Base-by-base conservation (phyloP, 1,140 invertebrate genomes). In the Trachymyrmex cornetzi region DNA sequence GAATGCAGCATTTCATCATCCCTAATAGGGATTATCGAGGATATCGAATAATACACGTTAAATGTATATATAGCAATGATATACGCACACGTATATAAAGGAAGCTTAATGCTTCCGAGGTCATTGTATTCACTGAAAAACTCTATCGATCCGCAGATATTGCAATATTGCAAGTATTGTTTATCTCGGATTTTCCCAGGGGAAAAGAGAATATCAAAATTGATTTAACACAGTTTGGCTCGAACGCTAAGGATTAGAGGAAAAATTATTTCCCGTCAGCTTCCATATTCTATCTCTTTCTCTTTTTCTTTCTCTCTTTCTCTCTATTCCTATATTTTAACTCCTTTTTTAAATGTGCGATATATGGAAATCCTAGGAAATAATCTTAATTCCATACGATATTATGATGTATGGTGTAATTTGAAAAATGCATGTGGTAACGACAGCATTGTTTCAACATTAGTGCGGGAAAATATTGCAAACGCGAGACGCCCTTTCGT, bases 81-180 rank as follows among this genome's bases (percentile, higher is more conserved):
- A 44, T 30, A 50, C 9, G 24, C 30, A 24, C 30, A 50, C 9
- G 19, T 48, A 24, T 22, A 38, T 79, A 27, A 48, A 74, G 4
- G 22, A 81, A 55, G 64, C 16, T 74, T 84, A 82, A 82, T 48
- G 19, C 38, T 11, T 24, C 22, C 69, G n/a, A 50, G 24, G 34
- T 74, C 80, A n/a, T 19, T 44, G 22, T 72, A 27, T 38, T 63
- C 44, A 55, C 3, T 38, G 24, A 75, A 84, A 82, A 61, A 84
- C 7, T 82, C 19, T 44, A 72, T 61, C 22, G 50, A 81, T 81
- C 16, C 9, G n/a, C 14, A 27, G 12, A 74, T 84, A 72, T 84
- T 82, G 80, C 80, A 22, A 82, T 82, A 74, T 48, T 61, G 69
- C 55, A 61, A 48, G 57, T 84, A 84, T 74, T 61, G 14, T 81